Percentiles rank a stretch among this genome's conserved stretches.
phyloP scores from a whole-genome alignment of 35 echinoderm and acorn worm genomes.

The Apostichopus japonicus region DNA sequence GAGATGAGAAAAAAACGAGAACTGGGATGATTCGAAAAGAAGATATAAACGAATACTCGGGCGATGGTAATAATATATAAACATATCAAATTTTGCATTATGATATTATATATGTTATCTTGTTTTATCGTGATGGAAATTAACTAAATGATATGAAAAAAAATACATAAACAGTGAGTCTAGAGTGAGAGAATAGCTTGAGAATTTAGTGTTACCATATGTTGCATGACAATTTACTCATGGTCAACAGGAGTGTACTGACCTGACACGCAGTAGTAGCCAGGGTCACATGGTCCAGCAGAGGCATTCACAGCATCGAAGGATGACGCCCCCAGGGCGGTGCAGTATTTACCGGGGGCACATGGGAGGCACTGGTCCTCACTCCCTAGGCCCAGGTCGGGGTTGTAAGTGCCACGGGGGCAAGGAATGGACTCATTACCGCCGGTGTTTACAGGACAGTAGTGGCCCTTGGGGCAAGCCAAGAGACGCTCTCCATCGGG shows the following conservation, averaged over 20 bases:
- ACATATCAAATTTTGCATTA: no score
- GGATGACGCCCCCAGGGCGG: slow-evolving; percentile 72
- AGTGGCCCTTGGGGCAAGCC: slow-evolving; percentile 86
- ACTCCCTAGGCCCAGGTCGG: slow-evolving; percentile 82
- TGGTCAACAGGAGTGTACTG: not conserved
- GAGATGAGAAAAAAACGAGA: no score
- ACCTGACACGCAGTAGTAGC: slow-evolving; percentile 92
- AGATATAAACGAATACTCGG: no score
- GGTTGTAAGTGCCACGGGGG: slow-evolving; percentile 90
- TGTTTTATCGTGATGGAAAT: no score
- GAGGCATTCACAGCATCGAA: slow-evolving; percentile 73
- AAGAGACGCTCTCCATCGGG: slow-evolving; percentile 89
- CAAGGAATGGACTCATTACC: slow-evolving; percentile 96
- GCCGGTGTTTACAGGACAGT: slow-evolving; percentile 86
- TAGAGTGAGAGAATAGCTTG: not conserved
- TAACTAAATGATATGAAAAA: no score
- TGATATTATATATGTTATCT: no score
- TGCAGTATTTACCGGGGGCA: slow-evolving; percentile 84
- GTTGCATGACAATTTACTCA: no score
- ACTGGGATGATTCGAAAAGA: no score
- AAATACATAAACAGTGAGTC: no score
- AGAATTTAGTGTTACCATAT: no score
- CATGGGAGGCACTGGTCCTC: slow-evolving; percentile 92
- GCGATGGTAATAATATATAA: no score
- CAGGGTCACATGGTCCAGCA: slow-evolving; percentile 90